Evolutionary conservation across 2,797 vertebrate species (phyloP), one percentile per base, ranked within the genome.

Genomic region (Synaphobranchus kaupii): DNA sequence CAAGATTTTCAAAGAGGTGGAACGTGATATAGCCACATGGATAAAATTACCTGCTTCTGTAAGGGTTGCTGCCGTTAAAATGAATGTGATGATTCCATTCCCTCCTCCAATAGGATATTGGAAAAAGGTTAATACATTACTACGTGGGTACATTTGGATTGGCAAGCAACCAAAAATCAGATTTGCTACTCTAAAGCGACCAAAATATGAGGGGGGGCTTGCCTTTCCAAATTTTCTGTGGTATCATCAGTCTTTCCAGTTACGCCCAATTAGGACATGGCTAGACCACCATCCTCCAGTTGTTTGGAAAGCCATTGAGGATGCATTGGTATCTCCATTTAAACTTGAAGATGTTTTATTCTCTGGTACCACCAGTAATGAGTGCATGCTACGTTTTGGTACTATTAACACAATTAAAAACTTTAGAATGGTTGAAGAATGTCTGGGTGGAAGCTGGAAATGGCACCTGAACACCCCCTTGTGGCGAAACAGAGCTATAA

Each of bases 321-420:
- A 85, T 39, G 10, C 6, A 28, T 15, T 85, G 3, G 47, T 85
- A 48, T 73, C 25, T 73, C 84, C 84, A 73, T 73, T 25, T 76
- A 28, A 47, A 73, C 47, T 68, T 60, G 6, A 85, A 44, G 22
- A 52, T 17, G 44, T 76, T 8, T 73, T 31, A 7, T 85, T 76
- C 31, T 85, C 84, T 73, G 76, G 39, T 48, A 86, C 48, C 58
- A 81, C 73, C 48, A 60, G 1, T 60, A 81, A 60, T 39, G 9
- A 63, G 54, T 86, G 85, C 25, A 82, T 82, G 50, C 52, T 81
- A 47, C 22, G 48, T 44, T 86, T 81, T 86, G 73, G 76, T 22
- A 20, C 39, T 44, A 63, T 86, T 81, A 86, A 81, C 28, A 47
- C 76, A 28, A 82, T 60, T 7, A 47, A 12, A 28, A 82, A 82